phyloP scores from a whole-genome alignment of 1,140 invertebrate genomes.

The Macrobrachium nipponense region DNA sequence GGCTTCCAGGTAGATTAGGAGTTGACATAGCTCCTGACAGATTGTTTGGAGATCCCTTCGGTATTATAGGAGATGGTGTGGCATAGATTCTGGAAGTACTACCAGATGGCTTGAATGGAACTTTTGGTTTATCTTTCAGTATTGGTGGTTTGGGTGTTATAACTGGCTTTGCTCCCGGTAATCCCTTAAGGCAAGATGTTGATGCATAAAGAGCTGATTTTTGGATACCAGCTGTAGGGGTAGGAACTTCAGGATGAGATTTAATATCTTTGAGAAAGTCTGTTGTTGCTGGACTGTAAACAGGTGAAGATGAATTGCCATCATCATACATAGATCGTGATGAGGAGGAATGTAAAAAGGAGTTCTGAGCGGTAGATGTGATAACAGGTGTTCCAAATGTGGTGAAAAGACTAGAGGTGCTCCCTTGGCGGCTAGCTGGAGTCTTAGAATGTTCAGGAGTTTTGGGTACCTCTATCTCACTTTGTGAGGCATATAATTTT shows the following conservation, averaged over 20 bases:
- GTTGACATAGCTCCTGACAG: slow-evolving; percentile 38
- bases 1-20: slow-evolving; percentile 24
- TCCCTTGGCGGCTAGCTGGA: slow-evolving; percentile 45
- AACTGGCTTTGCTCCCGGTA: slow-evolving; percentile 54
- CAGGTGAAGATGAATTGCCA: slow-evolving; percentile 28
- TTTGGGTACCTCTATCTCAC: not conserved
- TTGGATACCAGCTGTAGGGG: slow-evolving; percentile 57
- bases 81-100: slow-evolving; percentile 27
- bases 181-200: slow-evolving; percentile 48
- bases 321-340: slow-evolving; percentile 38
- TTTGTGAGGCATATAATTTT: not conserved
- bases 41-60: slow-evolving; percentile 21
- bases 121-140: slow-evolving; percentile 64
- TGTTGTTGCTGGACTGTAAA: slow-evolving; percentile 35
- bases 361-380: not conserved
- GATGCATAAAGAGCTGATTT: slow-evolving; percentile 60
- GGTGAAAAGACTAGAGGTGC: slow-evolving; percentile 33
- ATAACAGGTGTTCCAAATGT: slow-evolving; percentile 56
- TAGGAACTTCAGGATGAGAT: slow-evolving; percentile 26
- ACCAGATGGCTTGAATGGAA: slow-evolving; percentile 55
- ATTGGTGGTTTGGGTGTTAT: slow-evolving; percentile 63
- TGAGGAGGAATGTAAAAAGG: slow-evolving; percentile 46
- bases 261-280: slow-evolving; percentile 57
- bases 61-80: slow-evolving; percentile 31
- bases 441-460: slow-evolving; percentile 1